phyloP scores from a whole-genome alignment of 2,797 vertebrate genomes.

The Onychomys arenicola region DNA sequence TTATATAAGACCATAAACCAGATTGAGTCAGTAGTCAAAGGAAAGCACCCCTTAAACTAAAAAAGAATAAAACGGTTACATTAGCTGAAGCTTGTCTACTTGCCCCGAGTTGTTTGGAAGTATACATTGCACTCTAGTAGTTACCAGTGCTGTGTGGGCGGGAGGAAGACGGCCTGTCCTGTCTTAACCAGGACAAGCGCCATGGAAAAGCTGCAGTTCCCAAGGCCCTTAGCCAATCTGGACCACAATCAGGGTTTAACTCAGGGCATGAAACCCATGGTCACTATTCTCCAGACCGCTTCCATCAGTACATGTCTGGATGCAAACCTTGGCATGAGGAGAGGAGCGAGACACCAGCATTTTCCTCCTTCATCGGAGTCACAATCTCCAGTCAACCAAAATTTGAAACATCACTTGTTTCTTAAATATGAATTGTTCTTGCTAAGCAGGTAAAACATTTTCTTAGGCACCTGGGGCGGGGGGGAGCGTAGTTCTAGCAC shows the following conservation, averaged over 20 bases:
- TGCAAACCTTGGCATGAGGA: not conserved
- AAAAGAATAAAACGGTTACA: not conserved
- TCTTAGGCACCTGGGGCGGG: too few species aligned
- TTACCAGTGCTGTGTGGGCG: not conserved
- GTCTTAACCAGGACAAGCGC: not conserved
- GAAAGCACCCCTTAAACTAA: not conserved
- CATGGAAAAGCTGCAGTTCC: not conserved
- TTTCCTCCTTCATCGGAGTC: not conserved
- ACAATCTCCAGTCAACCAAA: not conserved
- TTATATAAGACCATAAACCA: not conserved
- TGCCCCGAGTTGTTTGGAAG: not conserved
- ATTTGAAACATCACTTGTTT: not conserved
- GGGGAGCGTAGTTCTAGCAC: not conserved
- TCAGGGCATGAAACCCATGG: not conserved
- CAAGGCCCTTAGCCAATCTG: not conserved
- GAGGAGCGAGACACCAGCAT: not conserved
- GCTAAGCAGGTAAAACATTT: not conserved
- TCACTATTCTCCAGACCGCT: not conserved
- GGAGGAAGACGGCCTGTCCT: not conserved
- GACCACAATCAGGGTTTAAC: conserved; percentile 24
- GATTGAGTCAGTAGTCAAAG: not conserved
- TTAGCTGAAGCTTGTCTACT: not conserved
- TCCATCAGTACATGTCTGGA: not conserved
- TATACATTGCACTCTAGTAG: not conserved
- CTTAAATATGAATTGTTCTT: not conserved